Evolutionary conservation across 1,140 invertebrate species (phyloP), one percentile per base, ranked within the genome.

Genomic region (Phocides pigmalion): DNA sequence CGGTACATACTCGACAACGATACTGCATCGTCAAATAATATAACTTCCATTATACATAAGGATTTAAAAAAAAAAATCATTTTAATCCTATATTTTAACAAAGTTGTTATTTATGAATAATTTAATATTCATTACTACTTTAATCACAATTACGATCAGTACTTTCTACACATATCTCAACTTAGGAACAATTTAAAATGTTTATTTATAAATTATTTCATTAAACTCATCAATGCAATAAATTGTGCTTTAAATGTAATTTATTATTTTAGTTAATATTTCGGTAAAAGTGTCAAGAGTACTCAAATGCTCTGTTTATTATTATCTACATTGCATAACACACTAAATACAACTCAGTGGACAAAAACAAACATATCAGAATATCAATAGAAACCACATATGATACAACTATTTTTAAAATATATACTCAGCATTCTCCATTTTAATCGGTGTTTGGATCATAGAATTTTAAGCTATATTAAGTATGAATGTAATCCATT

Each of bases 101-200:
- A 39, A 12, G 16, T 14, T 39, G n/a, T 19, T 51, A 51, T 54
- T 35, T 35, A 35, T 35, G 4, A 42, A 37, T 56, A 56, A 56
- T 25, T 16, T 37, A 25, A 42, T 15, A 25, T 17, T 22, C 12
- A 47, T 5, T 47, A 42, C 20, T 56, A 42, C 14, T 42, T 11
- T 56, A 25, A 56, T 37, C 37, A 56, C 39, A 56, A 56, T 42
- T 22, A 42, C 3, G 1, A 25, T 56, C 53, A 25, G 39, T 22
- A 56, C 19, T 42, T 28, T 28, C 6, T 56, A 54, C 28, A 56
- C 53, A 44, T 58, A 58, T 58, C 39, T 58, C 39, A 44, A 6
- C 17, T 16, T 25, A 44, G 39, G 12, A 12, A 25, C 4, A 44
- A 44, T 58, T 35, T 32, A 17, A 15, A 32, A 32, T 15, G 9